Evolutionary conservation across 92 coral and sea anemone species (phyloP).

Genomic region (Epizoanthus illoricatus): DNA sequence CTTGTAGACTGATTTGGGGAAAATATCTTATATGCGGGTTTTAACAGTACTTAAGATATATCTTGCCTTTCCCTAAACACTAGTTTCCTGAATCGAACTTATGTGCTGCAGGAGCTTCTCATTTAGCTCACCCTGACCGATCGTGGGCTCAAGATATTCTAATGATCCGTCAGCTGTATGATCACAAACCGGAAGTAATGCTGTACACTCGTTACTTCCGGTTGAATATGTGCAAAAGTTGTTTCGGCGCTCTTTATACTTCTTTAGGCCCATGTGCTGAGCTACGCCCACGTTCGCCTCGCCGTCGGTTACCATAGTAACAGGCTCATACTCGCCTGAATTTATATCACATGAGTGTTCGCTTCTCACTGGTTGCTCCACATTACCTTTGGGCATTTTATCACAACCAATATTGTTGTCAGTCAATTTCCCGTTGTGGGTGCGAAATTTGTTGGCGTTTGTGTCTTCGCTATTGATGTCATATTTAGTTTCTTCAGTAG

Average conservation of each 20-base stretch:
- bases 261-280: constrained; percentile 8
- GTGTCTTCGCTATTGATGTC: neutral
- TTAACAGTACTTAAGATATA: neutral
- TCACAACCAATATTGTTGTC: neutral
- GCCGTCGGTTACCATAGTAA: neutral
- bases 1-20: no score
- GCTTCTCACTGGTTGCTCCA: neutral
- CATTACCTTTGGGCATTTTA: neutral
- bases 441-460: neutral
- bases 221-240: neutral
- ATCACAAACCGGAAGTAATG: constrained; percentile 4
- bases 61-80: neutral
- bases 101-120: neutral
- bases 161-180: neutral
- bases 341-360: neutral
- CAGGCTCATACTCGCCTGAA: neutral
- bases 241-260: neutral
- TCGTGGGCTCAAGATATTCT: neutral
- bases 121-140: neutral
- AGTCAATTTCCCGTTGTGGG: neutral
- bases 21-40: neutral
- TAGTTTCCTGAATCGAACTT: constrained; percentile 26
- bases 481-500: neutral
- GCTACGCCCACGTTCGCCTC: neutral
- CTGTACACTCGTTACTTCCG: constrained; percentile 9